Percentiles rank a stretch among this genome's conserved stretches.
Conservation (phyloP, 2,113 vertebrate genomes). For the Periophthalmus modestus region DNA sequence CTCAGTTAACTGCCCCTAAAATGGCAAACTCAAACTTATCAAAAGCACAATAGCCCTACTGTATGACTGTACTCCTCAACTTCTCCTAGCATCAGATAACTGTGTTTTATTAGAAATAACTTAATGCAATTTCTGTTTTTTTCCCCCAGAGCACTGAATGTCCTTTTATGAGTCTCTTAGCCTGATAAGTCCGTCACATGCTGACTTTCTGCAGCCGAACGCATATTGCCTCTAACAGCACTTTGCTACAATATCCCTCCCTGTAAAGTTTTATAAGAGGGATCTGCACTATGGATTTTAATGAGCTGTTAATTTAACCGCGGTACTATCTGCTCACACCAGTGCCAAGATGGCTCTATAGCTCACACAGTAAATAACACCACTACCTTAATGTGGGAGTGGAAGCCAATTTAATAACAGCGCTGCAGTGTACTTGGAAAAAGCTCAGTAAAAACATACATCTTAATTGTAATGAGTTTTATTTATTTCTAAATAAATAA, state of each 20-base stretch:
- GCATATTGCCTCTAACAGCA: slow-evolving; percentile 9
- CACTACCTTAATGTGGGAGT: slow-evolving; percentile 13
- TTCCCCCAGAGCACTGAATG: slow-evolving; percentile 21
- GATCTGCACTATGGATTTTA: slow-evolving; percentile 2
- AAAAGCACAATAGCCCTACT: background rate
- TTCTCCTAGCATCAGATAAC: background rate
- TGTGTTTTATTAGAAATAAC: background rate
- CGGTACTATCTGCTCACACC: slow-evolving; percentile 5
- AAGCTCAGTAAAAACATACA: background rate
- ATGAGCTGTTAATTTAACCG: slow-evolving; percentile 8
- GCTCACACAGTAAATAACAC: slow-evolving; percentile 19
- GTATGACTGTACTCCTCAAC: background rate
- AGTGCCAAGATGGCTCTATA: slow-evolving; percentile 12
- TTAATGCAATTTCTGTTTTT: slow-evolving; percentile 4
- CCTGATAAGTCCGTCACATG: slow-evolving; percentile 27
- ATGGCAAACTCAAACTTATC: background rate
- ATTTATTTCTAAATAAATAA: background rate
- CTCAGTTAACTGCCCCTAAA: background rate
- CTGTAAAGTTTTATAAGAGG: background rate
- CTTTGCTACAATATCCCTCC: slow-evolving; percentile 4
- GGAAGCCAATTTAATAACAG: slow-evolving; percentile 10
- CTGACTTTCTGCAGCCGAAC: slow-evolving; percentile 6
- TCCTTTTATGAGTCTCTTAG: slow-evolving; percentile 33
- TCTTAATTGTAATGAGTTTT: background rate
- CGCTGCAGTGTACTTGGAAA: background rate